These are phyloP conservation scores for Amblyraja radiata DNA, from an alignment of 2,797 vertebrate genomes.

Conservation along the genomic window DNA sequence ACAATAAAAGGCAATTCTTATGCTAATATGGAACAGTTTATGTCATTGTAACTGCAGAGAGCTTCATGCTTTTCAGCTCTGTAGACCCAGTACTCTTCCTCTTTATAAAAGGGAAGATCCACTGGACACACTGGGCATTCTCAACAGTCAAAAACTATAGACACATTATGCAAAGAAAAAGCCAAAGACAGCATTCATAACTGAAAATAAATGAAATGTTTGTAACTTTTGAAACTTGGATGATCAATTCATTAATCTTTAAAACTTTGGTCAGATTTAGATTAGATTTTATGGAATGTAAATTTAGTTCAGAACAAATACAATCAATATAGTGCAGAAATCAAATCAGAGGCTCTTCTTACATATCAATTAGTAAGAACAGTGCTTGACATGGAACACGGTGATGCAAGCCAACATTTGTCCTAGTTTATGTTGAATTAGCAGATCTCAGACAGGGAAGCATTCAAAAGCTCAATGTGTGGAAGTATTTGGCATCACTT, in stretches of 20 bases:
- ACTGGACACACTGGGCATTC: constrained; percentile 10
- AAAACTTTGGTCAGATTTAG: background rate
- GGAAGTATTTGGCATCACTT: background rate
- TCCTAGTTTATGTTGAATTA: background rate
- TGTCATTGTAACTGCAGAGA: background rate
- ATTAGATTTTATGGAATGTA: background rate
- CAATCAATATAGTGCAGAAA: background rate
- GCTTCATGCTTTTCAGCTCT: background rate
- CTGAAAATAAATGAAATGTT: constrained; percentile 11
- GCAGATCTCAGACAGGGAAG: background rate
- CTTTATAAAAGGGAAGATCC: background rate
- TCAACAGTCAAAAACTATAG: background rate
- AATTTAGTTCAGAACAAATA: background rate
- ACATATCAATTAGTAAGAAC: background rate
- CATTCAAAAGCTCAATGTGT: background rate
- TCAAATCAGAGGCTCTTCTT: background rate
- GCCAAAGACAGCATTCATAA: background rate
- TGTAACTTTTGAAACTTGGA: background rate
- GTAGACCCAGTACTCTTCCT: background rate
- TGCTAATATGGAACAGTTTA: background rate
- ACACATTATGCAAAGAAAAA: background rate
- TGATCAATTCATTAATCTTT: background rate
- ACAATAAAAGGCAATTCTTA: background rate
- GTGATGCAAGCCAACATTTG: background rate
- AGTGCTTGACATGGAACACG: background rate